phyloP scores from a whole-genome alignment of 2,797 vertebrate species.

The Enteromius thamalakanensis region DNA sequence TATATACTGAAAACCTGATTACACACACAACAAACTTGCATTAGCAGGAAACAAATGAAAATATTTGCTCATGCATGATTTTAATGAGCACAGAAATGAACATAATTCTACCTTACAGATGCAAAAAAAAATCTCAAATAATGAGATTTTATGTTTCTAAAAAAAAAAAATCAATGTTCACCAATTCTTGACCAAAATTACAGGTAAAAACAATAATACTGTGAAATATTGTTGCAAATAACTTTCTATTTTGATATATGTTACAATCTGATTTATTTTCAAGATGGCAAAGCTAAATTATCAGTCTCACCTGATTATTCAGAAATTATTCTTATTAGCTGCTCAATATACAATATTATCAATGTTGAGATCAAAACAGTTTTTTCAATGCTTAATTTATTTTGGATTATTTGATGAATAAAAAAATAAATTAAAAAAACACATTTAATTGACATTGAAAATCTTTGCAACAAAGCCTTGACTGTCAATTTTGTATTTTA shows the following conservation, averaged over 20 bases:
- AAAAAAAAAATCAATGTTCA: neutral
- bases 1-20: neutral
- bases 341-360: neutral
- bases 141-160: neutral
- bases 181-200: neutral
- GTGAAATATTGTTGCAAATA: neutral
- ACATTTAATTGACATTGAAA: neutral
- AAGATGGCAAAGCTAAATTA: neutral
- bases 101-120: neutral
- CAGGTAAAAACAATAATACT: neutral
- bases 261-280: neutral
- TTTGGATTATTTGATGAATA: neutral
- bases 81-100: neutral
- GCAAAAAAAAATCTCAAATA: neutral
- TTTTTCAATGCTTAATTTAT: too few relatives aligned
- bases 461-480: neutral
- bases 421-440: neutral
- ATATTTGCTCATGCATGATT: neutral
- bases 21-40: neutral
- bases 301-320: neutral
- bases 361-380: neutral
- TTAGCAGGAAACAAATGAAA: neutral
- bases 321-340: neutral
- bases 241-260: neutral
- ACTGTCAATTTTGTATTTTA: neutral